A percentile compares a stretch with the other conserved stretches of the same genome.
phyloP scores from a whole-genome alignment of 2,888 invertebrate genomes.

The Dichetophora obliterata region DNA sequence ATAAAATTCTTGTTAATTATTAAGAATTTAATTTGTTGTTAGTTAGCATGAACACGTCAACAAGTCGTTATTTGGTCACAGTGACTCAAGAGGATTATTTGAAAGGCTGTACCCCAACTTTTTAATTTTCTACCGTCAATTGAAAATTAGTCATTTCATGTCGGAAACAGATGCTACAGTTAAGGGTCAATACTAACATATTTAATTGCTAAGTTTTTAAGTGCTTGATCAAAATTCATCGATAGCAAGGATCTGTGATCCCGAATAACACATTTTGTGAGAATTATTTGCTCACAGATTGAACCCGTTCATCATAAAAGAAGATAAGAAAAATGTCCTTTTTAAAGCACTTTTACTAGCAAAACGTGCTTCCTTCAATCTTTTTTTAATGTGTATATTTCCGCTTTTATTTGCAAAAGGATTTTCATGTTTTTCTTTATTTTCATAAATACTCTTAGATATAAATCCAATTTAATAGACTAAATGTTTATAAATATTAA shows the following conservation, averaged over 20 bases:
- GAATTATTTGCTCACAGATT: too few relatives aligned
- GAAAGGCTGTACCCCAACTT: background rate
- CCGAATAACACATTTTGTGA: too few relatives aligned
- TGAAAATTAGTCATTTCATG: conserved; percentile 21
- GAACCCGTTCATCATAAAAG: too few relatives aligned
- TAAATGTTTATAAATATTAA: too few relatives aligned
- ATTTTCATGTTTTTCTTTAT: too few relatives aligned
- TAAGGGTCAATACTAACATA: background rate
- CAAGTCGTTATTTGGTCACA: background rate
- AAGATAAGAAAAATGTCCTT: too few relatives aligned
- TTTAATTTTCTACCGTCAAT: conserved; percentile 18
- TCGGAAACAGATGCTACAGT: background rate
- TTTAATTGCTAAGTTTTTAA: background rate
- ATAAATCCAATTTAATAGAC: too few relatives aligned
- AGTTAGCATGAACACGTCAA: conserved; percentile 11
- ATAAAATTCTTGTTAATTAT: background rate
- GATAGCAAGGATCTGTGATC: background rate
- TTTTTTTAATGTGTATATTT: too few relatives aligned
- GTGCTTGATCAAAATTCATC: background rate
- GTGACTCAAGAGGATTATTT: background rate
- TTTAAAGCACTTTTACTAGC: too few relatives aligned
- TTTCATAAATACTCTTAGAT: too few relatives aligned
- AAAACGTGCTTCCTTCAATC: too few relatives aligned
- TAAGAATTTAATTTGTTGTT: background rate
- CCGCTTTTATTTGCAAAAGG: too few relatives aligned